Evolutionary conservation across 2,797 vertebrate species (phyloP), one percentile per base, ranked within the genome.

Genomic region (Xyrichtys novacula): DNA sequence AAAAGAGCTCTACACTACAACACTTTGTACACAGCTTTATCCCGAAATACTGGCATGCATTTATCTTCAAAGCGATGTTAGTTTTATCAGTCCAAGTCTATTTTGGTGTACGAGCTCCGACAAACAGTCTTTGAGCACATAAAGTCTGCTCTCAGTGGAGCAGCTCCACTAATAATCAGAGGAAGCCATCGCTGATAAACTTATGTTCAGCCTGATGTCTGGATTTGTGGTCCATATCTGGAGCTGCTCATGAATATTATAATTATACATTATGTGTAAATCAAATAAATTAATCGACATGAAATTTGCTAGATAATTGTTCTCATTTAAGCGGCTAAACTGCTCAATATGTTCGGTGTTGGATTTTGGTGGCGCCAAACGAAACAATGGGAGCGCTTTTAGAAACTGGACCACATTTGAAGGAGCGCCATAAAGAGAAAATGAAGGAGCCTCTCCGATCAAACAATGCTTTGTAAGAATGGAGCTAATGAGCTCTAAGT

Each of bases 401-500:
- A 56, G 44, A 67, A 60, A 76, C 64, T 36, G 22, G 23, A 65
- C 36, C 67, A 54, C 73, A 85, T 75, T 55, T 63, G 53, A 73
- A 55, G 55, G 34, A 73, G 43, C 63, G 44, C 66, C 52, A 60
- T 78, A 29, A 72, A 66, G 48, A 54, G 76, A 78, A 68, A 70
- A 76, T 67, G 67, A 74, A 54, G 10, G 47, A 55, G 60, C 31
- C 59, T 70, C 80, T 89, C 43, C 46, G 53, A 85, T 85, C 72
- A 80, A 87, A 80, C 74, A 87, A 74, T 83, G 71, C 82, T 82
- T 65, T 78, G 79, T 76, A 59, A 76, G 56, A 87, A 65, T 57
- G 67, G 43, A 69, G 38, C 78, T 81, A 85, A 87, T 78, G 71
- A 70, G 65, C 80, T 71, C 29, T 83, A 82, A 87, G 73, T 84